Conservation (phyloP, 2,888 invertebrate genomes). For the Xanthia togata region DNA sequence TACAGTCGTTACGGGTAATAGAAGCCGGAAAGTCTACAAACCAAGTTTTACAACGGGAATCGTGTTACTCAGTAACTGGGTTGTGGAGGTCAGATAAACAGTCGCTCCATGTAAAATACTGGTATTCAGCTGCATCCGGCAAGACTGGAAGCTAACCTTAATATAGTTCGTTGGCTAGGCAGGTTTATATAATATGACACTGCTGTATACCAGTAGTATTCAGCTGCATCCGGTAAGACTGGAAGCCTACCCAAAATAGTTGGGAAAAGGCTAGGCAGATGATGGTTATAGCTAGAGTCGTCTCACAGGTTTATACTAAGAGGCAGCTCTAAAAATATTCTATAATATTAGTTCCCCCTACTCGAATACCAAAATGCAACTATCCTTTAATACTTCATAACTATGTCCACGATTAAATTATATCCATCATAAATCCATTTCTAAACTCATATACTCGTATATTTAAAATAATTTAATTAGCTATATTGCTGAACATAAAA, state of each 20-base stretch:
- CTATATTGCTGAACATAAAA: constrained; percentile 54
- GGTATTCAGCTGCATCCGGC: background rate
- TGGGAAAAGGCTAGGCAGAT: background rate
- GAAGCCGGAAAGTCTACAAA: background rate
- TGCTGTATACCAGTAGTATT: background rate
- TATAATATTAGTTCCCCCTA: background rate
- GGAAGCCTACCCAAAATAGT: background rate
- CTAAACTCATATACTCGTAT: constrained; percentile 49
- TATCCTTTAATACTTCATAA: constrained; percentile 43
- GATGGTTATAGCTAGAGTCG: background rate
- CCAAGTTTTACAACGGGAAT: background rate
- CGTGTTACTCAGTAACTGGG: background rate
- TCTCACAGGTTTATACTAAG: background rate
- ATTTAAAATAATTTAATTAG: constrained; percentile 63
- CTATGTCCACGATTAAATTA: constrained; percentile 20
- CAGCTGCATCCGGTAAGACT: background rate
- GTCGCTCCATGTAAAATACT: background rate
- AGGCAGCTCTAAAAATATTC: background rate
- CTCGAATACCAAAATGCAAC: constrained; percentile 10
- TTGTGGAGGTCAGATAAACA: background rate
- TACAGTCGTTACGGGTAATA: background rate
- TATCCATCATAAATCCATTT: constrained; percentile 48
- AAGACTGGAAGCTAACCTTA: background rate
- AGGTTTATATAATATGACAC: too few species aligned
- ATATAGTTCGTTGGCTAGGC: too few species aligned